These are phyloP conservation scores for Drosophila picticornis DNA, from an alignment of 2,888 invertebrate genomes.

Conservation along the genomic window DNA sequence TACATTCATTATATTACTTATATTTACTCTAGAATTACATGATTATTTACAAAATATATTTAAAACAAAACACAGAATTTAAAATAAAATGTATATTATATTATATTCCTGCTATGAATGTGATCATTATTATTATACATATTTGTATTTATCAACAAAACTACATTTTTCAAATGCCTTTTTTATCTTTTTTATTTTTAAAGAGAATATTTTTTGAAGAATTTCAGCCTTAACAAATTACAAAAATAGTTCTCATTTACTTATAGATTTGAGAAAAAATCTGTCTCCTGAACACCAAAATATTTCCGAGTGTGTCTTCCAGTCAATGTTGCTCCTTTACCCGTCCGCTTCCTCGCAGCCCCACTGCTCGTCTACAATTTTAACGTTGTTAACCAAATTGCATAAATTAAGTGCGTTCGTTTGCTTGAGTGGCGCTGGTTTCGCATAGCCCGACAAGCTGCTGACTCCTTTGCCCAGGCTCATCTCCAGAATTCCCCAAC, in stretches of 20 bases:
- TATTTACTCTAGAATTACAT: background rate
- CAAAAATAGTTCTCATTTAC: background rate
- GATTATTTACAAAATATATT: background rate
- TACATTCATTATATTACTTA: background rate
- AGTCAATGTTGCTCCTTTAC: conserved; percentile 16
- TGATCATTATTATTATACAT: background rate
- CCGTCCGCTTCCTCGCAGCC: background rate
- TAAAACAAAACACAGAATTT: background rate
- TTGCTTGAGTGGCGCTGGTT: conserved; percentile 75
- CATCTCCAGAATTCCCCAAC: conserved; percentile 3
- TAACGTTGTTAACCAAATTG: conserved; percentile 84
- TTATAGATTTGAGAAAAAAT: background rate
- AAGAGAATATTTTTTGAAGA: background rate
- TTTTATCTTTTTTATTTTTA: background rate
- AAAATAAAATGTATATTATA: background rate
- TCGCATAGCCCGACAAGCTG: conserved; percentile 52
- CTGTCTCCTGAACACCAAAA: background rate
- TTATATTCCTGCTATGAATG: background rate
- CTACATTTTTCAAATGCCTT: background rate
- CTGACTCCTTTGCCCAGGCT: conserved; percentile 29
- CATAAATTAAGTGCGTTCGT: conserved; percentile 84
- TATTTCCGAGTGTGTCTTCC: conserved; percentile 1
- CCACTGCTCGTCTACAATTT: conserved; percentile 70
- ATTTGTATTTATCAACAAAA: background rate
- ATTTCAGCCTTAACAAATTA: background rate